Conservation (phyloP, 2,797 vertebrate species). For the Enteromius unitaeniatus region DNA sequence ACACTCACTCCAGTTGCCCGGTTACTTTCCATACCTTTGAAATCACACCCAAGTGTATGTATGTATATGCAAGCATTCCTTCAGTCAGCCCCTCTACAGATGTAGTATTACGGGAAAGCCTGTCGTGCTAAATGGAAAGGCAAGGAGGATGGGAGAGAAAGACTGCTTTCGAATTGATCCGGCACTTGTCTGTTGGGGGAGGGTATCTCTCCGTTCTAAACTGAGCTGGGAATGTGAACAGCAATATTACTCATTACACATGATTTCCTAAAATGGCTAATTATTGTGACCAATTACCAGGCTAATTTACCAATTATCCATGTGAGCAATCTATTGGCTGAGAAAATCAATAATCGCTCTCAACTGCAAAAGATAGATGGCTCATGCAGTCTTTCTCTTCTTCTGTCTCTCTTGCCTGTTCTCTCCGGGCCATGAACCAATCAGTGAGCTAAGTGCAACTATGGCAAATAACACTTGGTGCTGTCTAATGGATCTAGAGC, state of each 20-base stretch:
- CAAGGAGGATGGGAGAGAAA: slow-evolving; percentile 13
- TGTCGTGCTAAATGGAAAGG: neutral
- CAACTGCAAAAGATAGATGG: slow-evolving; percentile 59
- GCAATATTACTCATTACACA: slow-evolving; percentile 76
- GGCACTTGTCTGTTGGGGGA: slow-evolving; percentile 62
- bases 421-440: slow-evolving; percentile 42
- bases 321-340: slow-evolving; percentile 74
- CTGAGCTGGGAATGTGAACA: slow-evolving; percentile 69
- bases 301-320: slow-evolving; percentile 83
- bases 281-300: slow-evolving; percentile 79
- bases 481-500: slow-evolving; percentile 42
- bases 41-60: slow-evolving; percentile 36
- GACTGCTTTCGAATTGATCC: slow-evolving; percentile 67
- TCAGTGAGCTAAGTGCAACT: slow-evolving; percentile 43
- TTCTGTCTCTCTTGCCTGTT: slow-evolving; percentile 17
- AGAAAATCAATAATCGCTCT: slow-evolving; percentile 70
- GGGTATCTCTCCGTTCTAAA: slow-evolving; percentile 59
- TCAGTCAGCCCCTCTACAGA: slow-evolving; percentile 29
- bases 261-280: slow-evolving; percentile 83
- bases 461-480: slow-evolving; percentile 42
- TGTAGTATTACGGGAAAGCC: slow-evolving; percentile 27
- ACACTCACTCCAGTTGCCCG: slow-evolving; percentile 62
- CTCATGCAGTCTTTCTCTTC: slow-evolving; percentile 53
- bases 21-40: slow-evolving; percentile 15
- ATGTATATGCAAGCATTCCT: slow-evolving; percentile 36